These are phyloP conservation scores for Temnothorax longispinosus DNA, from an alignment of 1,140 invertebrate genomes.

Conservation along the genomic window DNA sequence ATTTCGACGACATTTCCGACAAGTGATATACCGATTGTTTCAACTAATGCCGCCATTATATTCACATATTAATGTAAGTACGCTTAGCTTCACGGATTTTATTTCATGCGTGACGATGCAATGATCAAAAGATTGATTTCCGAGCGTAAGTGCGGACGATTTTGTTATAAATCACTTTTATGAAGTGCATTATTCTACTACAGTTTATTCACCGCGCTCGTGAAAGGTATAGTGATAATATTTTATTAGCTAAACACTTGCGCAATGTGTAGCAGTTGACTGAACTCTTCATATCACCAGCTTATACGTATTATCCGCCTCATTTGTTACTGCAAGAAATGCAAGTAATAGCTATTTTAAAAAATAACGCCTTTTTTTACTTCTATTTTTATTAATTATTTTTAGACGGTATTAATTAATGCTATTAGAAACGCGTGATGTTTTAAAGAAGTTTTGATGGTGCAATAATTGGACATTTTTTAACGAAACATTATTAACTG, in stretches of 20 bases:
- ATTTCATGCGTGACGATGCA: constrained; percentile 18
- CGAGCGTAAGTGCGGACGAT: neutral
- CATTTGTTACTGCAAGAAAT: neutral
- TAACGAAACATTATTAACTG: neutral
- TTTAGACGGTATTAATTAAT: neutral
- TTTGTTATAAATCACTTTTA: constrained; percentile 35
- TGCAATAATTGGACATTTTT: neutral
- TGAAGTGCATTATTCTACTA: neutral
- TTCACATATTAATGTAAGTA: neutral
- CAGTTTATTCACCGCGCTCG: neutral
- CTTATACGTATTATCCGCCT: neutral
- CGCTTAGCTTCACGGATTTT: neutral
- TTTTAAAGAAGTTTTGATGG: neutral
- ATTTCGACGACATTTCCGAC: neutral
- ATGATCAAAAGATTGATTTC: constrained; percentile 13
- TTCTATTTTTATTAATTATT: neutral
- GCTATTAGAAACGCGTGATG: neutral
- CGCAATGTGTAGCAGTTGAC: neutral
- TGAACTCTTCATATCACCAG: neutral
- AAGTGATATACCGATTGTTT: constrained; percentile 2
- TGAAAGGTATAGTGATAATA: constrained; percentile 18
- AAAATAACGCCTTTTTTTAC: neutral
- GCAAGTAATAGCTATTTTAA: neutral
- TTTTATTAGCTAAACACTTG: constrained; percentile 21
- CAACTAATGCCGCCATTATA: neutral